These are phyloP conservation scores for Dicentrarchus labrax DNA, from an alignment of 2,113 vertebrate genomes.

Conservation along the genomic window DNA sequence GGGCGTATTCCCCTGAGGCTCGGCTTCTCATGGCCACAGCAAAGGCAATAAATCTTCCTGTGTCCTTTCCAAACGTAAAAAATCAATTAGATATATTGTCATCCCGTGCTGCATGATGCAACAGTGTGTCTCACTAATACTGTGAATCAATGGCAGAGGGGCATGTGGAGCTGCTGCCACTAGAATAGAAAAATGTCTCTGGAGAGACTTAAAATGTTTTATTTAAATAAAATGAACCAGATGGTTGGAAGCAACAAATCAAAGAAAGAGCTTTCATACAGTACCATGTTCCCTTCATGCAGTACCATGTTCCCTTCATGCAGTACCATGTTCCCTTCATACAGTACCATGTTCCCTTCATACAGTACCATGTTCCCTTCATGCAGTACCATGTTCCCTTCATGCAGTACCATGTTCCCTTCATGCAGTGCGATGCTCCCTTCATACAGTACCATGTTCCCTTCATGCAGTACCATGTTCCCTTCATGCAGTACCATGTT, in stretches of 20 bases:
- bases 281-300: background rate
- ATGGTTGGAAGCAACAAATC: background rate
- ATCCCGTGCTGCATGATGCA: background rate
- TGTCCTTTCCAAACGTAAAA: constrained; percentile 38
- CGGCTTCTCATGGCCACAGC: constrained; percentile 39
- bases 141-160: constrained; percentile 10
- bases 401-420: too few relatives aligned
- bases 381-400: too few relatives aligned
- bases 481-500: too few relatives aligned
- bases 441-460: too few relatives aligned
- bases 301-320: too few relatives aligned
- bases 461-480: too few relatives aligned
- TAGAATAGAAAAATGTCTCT: background rate
- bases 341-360: too few relatives aligned
- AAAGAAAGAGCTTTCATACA: background rate
- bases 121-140: constrained; percentile 2
- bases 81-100: constrained; percentile 44
- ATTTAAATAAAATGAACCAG: background rate
- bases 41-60: constrained; percentile 47
- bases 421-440: too few relatives aligned
- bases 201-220: background rate
- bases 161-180: background rate
- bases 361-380: too few relatives aligned
- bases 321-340: too few relatives aligned
- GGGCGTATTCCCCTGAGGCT: constrained; percentile 25